phyloP scores from a whole-genome alignment of 2,113 vertebrate genomes.

The Strix uralensis region DNA sequence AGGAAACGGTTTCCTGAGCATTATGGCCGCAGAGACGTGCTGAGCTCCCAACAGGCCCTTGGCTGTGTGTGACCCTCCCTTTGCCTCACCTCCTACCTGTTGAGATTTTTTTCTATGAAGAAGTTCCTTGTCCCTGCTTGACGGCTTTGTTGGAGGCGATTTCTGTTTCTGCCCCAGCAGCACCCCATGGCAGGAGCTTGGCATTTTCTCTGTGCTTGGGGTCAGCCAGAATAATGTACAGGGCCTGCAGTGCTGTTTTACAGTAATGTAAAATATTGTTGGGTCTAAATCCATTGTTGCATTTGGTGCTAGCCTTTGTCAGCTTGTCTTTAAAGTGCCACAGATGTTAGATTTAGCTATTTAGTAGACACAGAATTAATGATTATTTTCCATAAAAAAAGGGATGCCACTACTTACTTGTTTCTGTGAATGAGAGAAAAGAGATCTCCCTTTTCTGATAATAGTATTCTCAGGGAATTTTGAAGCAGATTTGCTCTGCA shows the following conservation, averaged over 20 bases:
- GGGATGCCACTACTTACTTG: not conserved
- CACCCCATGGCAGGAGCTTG: fast-evolving
- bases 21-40: not conserved
- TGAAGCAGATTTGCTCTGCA: not conserved
- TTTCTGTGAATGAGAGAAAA: not conserved
- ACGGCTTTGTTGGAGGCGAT: not conserved
- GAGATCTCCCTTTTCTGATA: not conserved
- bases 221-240: not conserved
- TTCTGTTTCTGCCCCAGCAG: not conserved
- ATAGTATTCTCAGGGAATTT: not conserved
- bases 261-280: not conserved
- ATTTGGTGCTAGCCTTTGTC: not conserved
- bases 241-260: not conserved
- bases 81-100: not conserved
- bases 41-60: not conserved
- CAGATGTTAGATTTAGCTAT: not conserved
- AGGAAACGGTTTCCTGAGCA: not conserved
- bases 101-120: not conserved
- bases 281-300: not conserved
- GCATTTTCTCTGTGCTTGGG: not conserved
- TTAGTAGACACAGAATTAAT: not conserved
- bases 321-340: not conserved
- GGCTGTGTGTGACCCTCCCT: not conserved
- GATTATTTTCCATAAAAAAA: not conserved
- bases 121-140: not conserved